Evolutionary conservation across 2,888 invertebrate genomes (phyloP).

Genomic region (Lissocephala sabroskyi): DNA sequence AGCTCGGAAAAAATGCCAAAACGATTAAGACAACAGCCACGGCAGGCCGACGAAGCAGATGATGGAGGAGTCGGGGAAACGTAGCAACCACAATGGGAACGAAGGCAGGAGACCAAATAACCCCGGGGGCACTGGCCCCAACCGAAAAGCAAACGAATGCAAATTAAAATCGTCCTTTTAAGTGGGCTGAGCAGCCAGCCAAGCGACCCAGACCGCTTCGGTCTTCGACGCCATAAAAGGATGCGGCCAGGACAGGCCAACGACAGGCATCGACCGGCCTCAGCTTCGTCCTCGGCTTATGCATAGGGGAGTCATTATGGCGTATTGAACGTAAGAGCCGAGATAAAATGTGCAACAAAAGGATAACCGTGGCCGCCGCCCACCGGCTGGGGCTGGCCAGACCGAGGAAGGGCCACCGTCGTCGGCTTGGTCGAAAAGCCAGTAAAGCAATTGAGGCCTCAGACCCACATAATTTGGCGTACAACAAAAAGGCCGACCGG

Average conservation of each 20-base stretch:
- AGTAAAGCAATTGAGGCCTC: slow-evolving; percentile 67
- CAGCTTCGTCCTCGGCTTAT: slow-evolving; percentile 31
- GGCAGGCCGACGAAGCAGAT: slow-evolving; percentile 7
- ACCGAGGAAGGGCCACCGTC: no score
- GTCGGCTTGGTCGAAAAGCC: slow-evolving; percentile 50
- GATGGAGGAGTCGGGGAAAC: no score
- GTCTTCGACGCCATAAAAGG: slow-evolving; percentile 47
- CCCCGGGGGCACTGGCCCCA: slow-evolving; percentile 20
- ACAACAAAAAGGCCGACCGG: slow-evolving; percentile 50
- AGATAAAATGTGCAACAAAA: slow-evolving; percentile 65
- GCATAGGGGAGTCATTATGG: slow-evolving; percentile 67
- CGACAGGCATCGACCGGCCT: no score
- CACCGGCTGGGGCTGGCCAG: no score
- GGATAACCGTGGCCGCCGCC: slow-evolving; percentile 1
- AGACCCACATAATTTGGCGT: slow-evolving; percentile 65
- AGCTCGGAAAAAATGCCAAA: slow-evolving; percentile 53
- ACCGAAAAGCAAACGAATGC: slow-evolving; percentile 68
- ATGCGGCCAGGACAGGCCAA: no score
- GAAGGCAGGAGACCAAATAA: slow-evolving; percentile 19
- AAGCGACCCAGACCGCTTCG: neutral
- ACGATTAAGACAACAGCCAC: slow-evolving; percentile 40
- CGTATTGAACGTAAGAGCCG: slow-evolving; percentile 63
- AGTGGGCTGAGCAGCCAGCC: slow-evolving; percentile 25
- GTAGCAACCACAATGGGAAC: slow-evolving; percentile 18
- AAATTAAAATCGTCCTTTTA: slow-evolving; percentile 67